Evolutionary conservation across 2,113 vertebrate species (phyloP).

Genomic region (Melanocharis versteri): DNA sequence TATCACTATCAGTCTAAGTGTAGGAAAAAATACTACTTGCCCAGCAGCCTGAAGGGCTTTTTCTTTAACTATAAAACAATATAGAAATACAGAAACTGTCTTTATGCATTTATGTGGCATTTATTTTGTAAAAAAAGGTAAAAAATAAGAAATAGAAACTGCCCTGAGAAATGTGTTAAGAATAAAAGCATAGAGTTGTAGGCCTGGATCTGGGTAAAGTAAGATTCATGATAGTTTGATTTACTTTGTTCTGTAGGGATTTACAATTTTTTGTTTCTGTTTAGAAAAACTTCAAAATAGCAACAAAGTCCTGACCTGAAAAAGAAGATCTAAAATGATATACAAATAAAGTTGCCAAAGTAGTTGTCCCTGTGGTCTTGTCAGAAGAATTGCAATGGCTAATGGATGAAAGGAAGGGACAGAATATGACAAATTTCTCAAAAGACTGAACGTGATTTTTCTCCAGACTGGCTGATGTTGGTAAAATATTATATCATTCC

Average conservation of each 20-base stretch:
- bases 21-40: neutral
- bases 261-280: neutral
- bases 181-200: neutral
- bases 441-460: neutral
- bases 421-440: neutral
- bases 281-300: neutral
- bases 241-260: neutral
- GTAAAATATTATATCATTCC: neutral
- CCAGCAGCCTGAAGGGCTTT: neutral
- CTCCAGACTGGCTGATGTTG: neutral
- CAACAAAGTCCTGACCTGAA: neutral
- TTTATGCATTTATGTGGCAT: neutral
- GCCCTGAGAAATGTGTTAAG: neutral
- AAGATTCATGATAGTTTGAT: neutral
- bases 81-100: neutral
- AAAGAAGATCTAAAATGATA: neutral
- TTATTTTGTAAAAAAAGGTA: neutral
- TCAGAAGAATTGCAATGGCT: neutral
- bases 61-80: neutral
- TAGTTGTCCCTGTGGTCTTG: neutral
- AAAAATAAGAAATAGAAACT: neutral
- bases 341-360: neutral
- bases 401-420: neutral
- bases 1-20: neutral
- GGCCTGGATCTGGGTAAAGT: neutral